Percentiles rank a stretch among this genome's conserved stretches.
These are phyloP conservation scores for Tiliqua scincoides DNA, from an alignment of 2,113 vertebrate species.

Conservation along the genomic window DNA sequence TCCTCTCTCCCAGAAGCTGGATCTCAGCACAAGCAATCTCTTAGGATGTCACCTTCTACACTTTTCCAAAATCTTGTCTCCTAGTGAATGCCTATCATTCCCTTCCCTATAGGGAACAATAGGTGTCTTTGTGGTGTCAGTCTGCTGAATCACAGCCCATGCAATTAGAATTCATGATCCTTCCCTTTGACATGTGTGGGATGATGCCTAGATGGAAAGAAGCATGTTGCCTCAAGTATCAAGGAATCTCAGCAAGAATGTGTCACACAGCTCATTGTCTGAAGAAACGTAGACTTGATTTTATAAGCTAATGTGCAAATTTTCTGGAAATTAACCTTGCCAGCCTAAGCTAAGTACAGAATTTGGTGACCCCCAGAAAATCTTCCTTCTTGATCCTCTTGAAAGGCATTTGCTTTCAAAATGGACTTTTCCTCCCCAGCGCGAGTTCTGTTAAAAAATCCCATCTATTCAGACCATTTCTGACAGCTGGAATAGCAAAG, in stretches of 20 bases:
- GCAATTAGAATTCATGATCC: not conserved
- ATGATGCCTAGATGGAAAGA: not conserved
- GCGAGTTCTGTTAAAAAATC: conserved; percentile 19
- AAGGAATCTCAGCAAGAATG: not conserved
- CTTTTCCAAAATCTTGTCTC: not conserved
- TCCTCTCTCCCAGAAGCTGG: not conserved
- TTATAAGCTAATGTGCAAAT: not conserved
- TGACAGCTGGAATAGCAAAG: conserved; percentile 29
- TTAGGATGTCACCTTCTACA: not conserved
- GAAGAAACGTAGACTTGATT: not conserved
- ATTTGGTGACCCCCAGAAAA: conserved; percentile 1
- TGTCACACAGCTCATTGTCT: not conserved
- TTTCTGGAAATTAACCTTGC: conserved; percentile 13
- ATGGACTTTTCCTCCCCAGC: conserved; percentile 13
- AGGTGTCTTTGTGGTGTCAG: not conserved
- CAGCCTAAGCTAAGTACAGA: not conserved
- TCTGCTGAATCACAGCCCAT: not conserved
- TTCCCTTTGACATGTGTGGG: not conserved
- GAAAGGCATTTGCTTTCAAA: conserved; percentile 20
- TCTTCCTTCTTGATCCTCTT: not conserved
- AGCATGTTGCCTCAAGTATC: not conserved
- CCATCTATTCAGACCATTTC: conserved; percentile 1
- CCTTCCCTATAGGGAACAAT: too few relatives aligned
- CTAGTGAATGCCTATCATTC: not conserved
- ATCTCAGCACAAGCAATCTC: not conserved